Conservation (phyloP, 2,113 vertebrate species). For the Silurus glanis region DNA sequence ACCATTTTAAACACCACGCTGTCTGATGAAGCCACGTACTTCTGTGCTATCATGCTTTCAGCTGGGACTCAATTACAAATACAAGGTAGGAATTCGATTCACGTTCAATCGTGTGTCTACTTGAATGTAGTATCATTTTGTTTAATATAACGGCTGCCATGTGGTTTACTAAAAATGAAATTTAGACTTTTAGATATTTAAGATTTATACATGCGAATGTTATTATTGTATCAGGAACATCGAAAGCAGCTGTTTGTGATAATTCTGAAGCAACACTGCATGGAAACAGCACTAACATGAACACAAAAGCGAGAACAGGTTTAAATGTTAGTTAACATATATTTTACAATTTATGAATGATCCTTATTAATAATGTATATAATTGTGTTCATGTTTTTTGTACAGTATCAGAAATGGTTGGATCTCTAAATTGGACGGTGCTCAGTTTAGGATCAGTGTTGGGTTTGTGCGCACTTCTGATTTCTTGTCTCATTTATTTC, state of each 20-base stretch:
- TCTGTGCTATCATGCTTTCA: background rate
- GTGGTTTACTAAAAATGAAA: background rate
- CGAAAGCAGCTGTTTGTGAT: background rate
- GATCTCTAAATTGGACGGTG: background rate
- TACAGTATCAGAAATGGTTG: background rate
- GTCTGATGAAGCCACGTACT: conserved; percentile 1
- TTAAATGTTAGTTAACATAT: no score
- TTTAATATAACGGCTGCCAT: background rate
- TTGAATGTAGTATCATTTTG: background rate
- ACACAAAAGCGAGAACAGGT: background rate
- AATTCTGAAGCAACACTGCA: background rate
- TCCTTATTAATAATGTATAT: no score
- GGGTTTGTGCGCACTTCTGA: background rate
- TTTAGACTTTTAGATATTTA: background rate
- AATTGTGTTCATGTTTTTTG: background rate
- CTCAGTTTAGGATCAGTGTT: background rate
- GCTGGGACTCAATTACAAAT: background rate
- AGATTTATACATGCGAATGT: background rate
- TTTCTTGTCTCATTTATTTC: background rate
- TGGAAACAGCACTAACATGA: background rate
- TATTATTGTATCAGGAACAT: background rate
- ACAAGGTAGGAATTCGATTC: background rate
- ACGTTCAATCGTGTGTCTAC: background rate
- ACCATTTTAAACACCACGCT: background rate
- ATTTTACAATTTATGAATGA: no score